These are phyloP conservation scores for Corticium candelabrum DNA, from an alignment of 37 sponge, comb jelly and placozoan species.

Conservation along the genomic window DNA sequence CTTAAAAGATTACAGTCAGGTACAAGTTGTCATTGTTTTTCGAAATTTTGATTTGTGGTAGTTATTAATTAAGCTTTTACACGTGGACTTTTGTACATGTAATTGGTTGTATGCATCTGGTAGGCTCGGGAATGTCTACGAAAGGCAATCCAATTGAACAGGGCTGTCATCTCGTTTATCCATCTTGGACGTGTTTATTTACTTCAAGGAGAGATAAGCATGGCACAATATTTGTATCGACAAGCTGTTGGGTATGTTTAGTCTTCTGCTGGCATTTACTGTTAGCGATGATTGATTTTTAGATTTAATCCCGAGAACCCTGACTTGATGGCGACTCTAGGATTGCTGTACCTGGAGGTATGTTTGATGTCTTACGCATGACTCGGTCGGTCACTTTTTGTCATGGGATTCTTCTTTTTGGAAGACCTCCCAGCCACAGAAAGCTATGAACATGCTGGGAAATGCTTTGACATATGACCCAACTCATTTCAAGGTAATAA, in stretches of 20 bases:
- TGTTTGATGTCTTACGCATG: too few relatives aligned
- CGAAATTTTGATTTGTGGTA: too few relatives aligned
- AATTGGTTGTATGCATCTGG: too few relatives aligned
- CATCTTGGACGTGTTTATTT: slow-evolving; percentile 77
- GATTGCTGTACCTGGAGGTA: slow-evolving; percentile 72
- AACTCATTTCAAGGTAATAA: slow-evolving; percentile 48
- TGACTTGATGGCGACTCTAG: slow-evolving; percentile 82
- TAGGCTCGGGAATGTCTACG: slow-evolving; percentile 66
- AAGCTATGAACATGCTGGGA: slow-evolving; percentile 88
- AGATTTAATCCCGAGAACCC: slow-evolving; percentile 82
- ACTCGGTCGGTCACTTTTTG: too few relatives aligned
- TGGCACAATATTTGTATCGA: slow-evolving; percentile 59
- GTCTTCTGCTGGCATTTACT: too few relatives aligned
- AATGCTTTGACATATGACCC: slow-evolving; percentile 89
- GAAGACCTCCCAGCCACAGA: slow-evolving; percentile 47
- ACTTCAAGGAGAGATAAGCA: slow-evolving; percentile 16
- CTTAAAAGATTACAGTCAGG: slow-evolving; percentile 55
- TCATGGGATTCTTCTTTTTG: too few relatives aligned
- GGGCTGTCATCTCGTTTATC: slow-evolving; percentile 51
- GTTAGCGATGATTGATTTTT: slow-evolving; percentile 8
- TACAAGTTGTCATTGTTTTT: too few relatives aligned
- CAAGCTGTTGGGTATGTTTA: slow-evolving; percentile 40
- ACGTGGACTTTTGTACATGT: too few relatives aligned
- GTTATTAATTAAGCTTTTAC: too few relatives aligned
- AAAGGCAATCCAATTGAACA: slow-evolving; percentile 44